These are phyloP conservation scores for Megaceryle alcyon DNA, from an alignment of 2,797 vertebrate species.

Conservation along the genomic window DNA sequence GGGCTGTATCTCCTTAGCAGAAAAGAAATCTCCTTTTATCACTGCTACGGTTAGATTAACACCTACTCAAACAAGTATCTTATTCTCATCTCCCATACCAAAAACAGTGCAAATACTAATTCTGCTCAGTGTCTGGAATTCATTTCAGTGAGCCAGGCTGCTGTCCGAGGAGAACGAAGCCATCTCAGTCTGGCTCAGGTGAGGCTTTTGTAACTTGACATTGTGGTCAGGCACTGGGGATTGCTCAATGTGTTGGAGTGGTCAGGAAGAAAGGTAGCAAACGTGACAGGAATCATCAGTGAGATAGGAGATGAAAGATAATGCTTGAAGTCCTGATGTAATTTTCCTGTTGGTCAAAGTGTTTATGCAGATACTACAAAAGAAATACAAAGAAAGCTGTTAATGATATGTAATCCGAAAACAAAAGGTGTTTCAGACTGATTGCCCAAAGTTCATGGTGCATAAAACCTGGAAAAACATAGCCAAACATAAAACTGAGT, in stretches of 20 bases:
- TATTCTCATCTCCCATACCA: not conserved
- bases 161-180: rapidly evolving
- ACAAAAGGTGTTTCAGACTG: not conserved
- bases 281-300: not conserved
- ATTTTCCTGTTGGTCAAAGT: not conserved
- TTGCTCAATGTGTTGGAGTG: not conserved
- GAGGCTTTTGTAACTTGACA: not conserved
- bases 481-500: not conserved
- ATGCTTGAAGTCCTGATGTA: not conserved
- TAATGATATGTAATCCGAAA: not conserved
- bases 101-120: not conserved
- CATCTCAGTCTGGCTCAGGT: rapidly evolving
- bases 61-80: not conserved
- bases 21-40: not conserved
- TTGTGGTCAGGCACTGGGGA: not conserved
- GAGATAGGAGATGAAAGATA: not conserved
- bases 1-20: not conserved
- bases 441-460: not conserved
- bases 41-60: not conserved
- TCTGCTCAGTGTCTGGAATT: not conserved
- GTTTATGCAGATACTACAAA: not conserved
- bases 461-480: not conserved
- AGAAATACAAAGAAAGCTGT: not conserved
- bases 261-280: not conserved
- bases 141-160: not conserved